These are phyloP conservation scores for Danionella cerebrum DNA, from an alignment of 2,113 vertebrate genomes.

Conservation along the genomic window DNA sequence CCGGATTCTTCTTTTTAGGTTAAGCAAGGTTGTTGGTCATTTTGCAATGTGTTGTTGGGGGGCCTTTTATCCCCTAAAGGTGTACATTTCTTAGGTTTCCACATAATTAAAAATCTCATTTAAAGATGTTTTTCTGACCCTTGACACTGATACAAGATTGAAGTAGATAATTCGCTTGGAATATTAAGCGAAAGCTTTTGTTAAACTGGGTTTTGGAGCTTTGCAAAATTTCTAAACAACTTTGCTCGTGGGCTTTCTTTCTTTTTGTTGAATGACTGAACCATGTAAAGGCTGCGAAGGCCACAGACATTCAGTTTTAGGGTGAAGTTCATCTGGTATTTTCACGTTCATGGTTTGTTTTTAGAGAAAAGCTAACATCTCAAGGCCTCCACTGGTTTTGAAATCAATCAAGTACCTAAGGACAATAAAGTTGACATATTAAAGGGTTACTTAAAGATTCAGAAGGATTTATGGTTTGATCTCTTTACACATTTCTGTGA, in stretches of 20 bases:
- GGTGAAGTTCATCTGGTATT: neutral
- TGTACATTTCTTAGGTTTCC: conserved; percentile 23
- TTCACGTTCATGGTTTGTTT: neutral
- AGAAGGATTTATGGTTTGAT: too few species aligned
- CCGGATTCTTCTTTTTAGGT: conserved; percentile 52
- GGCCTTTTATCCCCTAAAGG: conserved; percentile 43
- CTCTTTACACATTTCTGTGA: too few species aligned
- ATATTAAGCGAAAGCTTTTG: neutral
- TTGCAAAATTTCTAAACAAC: neutral
- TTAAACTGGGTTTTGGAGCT: neutral
- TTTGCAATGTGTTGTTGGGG: conserved; percentile 44
- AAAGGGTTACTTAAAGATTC: neutral
- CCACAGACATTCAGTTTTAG: neutral
- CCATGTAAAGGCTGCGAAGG: neutral
- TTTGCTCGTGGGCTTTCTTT: neutral
- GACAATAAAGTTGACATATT: neutral
- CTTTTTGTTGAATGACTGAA: neutral
- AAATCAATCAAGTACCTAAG: neutral
- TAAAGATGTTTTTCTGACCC: neutral
- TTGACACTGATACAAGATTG: neutral
- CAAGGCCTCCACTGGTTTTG: neutral
- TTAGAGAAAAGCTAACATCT: neutral
- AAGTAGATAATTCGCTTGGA: neutral
- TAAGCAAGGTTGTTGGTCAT: conserved; percentile 51
- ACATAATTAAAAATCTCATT: neutral